Conservation (phyloP, 1,140 invertebrate species). For the Bombus difficillimus region DNA sequence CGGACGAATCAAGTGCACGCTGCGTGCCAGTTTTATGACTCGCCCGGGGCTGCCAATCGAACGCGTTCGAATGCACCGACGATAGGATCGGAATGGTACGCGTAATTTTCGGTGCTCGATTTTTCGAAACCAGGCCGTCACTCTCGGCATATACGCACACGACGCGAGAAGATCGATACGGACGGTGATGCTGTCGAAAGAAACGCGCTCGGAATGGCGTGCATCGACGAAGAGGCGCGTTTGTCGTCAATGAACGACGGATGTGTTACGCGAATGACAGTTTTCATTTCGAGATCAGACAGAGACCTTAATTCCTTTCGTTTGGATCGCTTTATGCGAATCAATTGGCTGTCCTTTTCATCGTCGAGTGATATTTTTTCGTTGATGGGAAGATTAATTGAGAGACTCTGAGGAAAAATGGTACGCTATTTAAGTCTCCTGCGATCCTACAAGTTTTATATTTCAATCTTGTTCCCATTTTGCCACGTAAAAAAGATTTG, state of each 20-base stretch:
- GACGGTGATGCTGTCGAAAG: not conserved
- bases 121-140: constrained; percentile 46
- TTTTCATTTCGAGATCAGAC: not conserved
- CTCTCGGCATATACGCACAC: not conserved
- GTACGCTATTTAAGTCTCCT: too few species aligned
- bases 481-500: too few species aligned
- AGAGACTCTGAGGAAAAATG: too few species aligned
- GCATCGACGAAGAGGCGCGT: not conserved
- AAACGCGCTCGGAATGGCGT: constrained; percentile 1
- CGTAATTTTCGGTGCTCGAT: constrained; percentile 47
- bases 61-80: constrained; percentile 42
- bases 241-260: not conserved
- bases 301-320: not conserved
- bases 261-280: not conserved
- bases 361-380: not conserved
- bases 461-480: too few species aligned
- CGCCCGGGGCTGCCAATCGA: constrained; percentile 68
- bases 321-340: too few species aligned
- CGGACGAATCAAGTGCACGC: constrained; percentile 49
- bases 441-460: too few species aligned
- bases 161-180: constrained; percentile 2
- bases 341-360: not conserved
- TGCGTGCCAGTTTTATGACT: constrained; percentile 69
- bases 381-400: not conserved
- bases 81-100: constrained; percentile 63